Evolutionary conservation across 2,797 vertebrate species (phyloP), one percentile per base, ranked within the genome.

Genomic region (Chanos chanos): DNA sequence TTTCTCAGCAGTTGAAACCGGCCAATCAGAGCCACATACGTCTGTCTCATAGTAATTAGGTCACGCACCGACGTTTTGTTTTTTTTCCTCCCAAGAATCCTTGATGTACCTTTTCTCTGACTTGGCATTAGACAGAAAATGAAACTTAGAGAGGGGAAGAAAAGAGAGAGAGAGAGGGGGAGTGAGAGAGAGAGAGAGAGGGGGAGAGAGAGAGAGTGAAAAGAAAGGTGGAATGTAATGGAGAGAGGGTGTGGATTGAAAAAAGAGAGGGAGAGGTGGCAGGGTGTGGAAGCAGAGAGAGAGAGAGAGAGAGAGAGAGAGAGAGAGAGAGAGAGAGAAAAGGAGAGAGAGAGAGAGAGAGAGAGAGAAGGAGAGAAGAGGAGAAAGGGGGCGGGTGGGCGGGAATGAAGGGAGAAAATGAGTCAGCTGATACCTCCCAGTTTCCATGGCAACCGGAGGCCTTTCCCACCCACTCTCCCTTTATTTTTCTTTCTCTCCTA

Each of bases 371-470:
- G 16, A 3, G 5, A 2, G 44, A 28, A 55, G 60, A 54, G 44
- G 47, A 72, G 71, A 70, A 77, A 67, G 78, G 74, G 68, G 73
- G 84, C 9, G 54, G 66, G 71, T 80, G 75, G 72, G 67, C 72
- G 81, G 75, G 76, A 77, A 76, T 61, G 16, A 40, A 67, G 74
- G 70, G 81, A 74, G 79, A 85, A 85, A 82, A 81, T 69, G 56
- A 87, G 83, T 87, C 85, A 89, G 82, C 82, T 82, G 86, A 85
- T 82, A 80, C 77, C 81, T 85, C 86, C 81, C 82, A 86, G 89
- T 91, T 91, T 85, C 87, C 86, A 89, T 91, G 82, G 80, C 71
- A 89, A 89, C 88, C 22, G 21, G 28, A 78, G 83, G 81, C 83
- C 83, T 83, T 88, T 88, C 87, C 82, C 82, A 80, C 82, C 82